Conservation (phyloP, 64 coral and sea anemone genomes). For the Orbicella faveolata region DNA sequence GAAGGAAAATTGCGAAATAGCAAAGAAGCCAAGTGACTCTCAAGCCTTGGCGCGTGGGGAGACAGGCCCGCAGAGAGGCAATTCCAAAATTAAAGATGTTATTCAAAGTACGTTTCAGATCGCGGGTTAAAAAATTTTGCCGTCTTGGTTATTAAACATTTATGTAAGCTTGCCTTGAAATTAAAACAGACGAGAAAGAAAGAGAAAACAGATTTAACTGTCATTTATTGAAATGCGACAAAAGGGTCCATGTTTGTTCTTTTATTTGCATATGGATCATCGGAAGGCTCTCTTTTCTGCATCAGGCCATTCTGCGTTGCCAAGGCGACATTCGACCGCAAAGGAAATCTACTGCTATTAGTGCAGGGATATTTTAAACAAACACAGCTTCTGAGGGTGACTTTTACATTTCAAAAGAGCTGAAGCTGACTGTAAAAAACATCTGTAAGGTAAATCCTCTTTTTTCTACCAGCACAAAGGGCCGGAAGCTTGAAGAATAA, state of each 20-base stretch:
- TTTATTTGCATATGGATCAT: neutral
- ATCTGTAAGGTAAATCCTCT: neutral
- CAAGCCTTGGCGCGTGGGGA: neutral
- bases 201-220: conserved; percentile 11
- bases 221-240: neutral
- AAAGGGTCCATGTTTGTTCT: conserved; percentile 10
- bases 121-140: neutral
- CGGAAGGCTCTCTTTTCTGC: neutral
- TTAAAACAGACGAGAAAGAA: neutral
- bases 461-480: neutral
- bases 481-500: too few relatives aligned
- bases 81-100: neutral
- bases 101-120: neutral
- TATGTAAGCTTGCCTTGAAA: neutral
- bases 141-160: neutral
- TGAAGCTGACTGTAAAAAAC: neutral
- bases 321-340: neutral
- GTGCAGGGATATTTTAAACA: neutral
- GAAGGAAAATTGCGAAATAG: conserved; percentile 23
- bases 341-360: neutral
- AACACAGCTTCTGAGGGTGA: conserved; percentile 27
- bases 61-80: neutral
- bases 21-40: neutral
- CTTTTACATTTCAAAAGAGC: neutral
- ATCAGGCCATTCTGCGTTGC: neutral